These are phyloP conservation scores for Leiothrix lutea DNA, from an alignment of 2,113 vertebrate species.

Conservation along the genomic window DNA sequence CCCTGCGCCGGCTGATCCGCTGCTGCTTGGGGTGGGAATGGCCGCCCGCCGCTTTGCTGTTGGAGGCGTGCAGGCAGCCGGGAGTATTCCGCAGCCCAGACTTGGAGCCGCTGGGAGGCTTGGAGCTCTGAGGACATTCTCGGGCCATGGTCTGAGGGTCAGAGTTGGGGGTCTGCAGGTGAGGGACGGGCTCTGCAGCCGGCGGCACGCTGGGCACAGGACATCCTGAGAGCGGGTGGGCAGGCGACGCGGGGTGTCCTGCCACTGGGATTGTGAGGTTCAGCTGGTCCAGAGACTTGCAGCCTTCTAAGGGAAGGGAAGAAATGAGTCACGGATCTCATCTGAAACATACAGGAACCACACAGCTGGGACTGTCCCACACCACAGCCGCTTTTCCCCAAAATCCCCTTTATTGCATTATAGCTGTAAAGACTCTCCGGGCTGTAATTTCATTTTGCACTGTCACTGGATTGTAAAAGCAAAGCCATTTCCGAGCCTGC, in stretches of 20 bases:
- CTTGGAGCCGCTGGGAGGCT: constrained; percentile 90
- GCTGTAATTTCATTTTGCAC: not conserved
- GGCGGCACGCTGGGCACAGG: constrained; percentile 92
- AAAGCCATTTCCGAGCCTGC: not conserved
- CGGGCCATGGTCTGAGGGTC: constrained; percentile 87
- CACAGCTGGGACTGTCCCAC: not conserved
- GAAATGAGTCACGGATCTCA: not conserved
- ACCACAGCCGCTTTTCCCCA: accelerated
- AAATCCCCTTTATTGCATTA: not conserved
- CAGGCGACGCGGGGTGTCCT: constrained; percentile 83
- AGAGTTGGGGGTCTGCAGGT: constrained; percentile 88
- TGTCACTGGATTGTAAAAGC: not conserved
- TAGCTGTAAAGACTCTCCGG: not conserved
- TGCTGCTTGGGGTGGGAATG: constrained; percentile 84
- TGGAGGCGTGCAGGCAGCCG: constrained; percentile 80
- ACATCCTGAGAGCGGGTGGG: constrained; percentile 90
- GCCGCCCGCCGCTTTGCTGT: constrained; percentile 79
- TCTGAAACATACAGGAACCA: not conserved
- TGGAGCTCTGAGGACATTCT: constrained; percentile 92
- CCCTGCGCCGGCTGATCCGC: constrained; percentile 82
- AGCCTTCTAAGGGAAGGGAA: constrained; percentile 68
- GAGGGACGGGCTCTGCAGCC: constrained; percentile 89
- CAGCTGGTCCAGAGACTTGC: constrained; percentile 87
- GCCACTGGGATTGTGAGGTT: constrained; percentile 86
- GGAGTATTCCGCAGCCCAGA: constrained; percentile 81